Evolutionary conservation across 2,888 invertebrate genomes (phyloP).

Genomic region (Seira ritae): DNA sequence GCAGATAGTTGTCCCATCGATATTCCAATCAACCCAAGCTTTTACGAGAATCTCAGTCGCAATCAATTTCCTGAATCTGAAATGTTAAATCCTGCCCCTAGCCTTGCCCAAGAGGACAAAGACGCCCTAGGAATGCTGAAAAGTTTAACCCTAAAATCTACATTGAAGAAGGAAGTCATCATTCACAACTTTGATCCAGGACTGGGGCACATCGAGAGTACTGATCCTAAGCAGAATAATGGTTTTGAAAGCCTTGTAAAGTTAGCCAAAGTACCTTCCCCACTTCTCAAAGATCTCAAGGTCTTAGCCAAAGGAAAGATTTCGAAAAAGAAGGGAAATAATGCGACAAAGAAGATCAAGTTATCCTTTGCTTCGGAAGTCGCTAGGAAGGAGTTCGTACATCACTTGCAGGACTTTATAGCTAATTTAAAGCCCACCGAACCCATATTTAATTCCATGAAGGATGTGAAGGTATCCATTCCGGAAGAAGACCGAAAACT

Average conservation of each 20-base stretch:
- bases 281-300: slow-evolving; percentile 46
- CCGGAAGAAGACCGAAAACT: no score
- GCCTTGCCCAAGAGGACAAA: not conserved
- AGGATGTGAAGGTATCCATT: slow-evolving; percentile 33
- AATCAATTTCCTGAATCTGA: no score
- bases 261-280: slow-evolving; percentile 36
- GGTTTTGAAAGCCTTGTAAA: slow-evolving; percentile 50
- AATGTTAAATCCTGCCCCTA: no score
- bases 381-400: slow-evolving; percentile 41
- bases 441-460: slow-evolving; percentile 10
- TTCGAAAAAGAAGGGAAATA: slow-evolving; percentile 34
- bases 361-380: slow-evolving; percentile 33
- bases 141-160: not conserved
- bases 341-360: slow-evolving; percentile 21
- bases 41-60: not conserved
- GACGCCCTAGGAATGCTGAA: not conserved
- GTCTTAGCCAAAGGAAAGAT: slow-evolving; percentile 42
- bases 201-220: no score
- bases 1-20: slow-evolving; percentile 48
- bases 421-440: slow-evolving; percentile 31
- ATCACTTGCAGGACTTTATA: slow-evolving; percentile 27
- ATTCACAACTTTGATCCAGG: slow-evolving; percentile 31
- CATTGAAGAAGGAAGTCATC: not conserved
- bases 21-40: slow-evolving; percentile 39
- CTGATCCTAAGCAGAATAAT: slow-evolving; percentile 9